phyloP scores from a whole-genome alignment of 2,888 invertebrate genomes.

The Zygothrica quintamaculata region DNA sequence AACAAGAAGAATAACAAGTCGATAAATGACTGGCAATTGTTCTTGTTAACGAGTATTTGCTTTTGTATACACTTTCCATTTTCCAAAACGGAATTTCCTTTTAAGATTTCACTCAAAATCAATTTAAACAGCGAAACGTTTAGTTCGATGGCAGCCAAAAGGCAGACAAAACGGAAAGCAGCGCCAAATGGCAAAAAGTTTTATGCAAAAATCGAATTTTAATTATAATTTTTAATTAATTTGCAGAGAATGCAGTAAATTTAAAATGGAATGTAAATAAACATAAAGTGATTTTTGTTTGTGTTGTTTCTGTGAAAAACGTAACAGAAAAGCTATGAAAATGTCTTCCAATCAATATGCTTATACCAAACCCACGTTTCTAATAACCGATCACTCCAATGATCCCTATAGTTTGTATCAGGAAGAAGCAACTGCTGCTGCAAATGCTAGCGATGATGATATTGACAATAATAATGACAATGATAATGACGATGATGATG shows the following conservation, averaged over 20 bases:
- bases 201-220: too few relatives aligned
- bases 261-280: constrained; percentile 33
- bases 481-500: constrained; percentile 39
- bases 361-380: constrained; percentile 63
- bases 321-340: constrained; percentile 6
- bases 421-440: constrained; percentile 6
- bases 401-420: constrained; percentile 64
- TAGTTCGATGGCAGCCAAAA: not conserved
- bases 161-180: not conserved
- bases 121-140: constrained; percentile 41
- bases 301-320: constrained; percentile 1
- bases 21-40: constrained; percentile 6
- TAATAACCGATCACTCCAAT: constrained; percentile 65
- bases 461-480: constrained; percentile 9
- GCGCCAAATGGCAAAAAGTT: constrained; percentile 4
- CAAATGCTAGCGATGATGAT: not conserved
- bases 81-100: constrained; percentile 57
- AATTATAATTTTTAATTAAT: constrained; percentile 26
- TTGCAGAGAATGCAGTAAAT: constrained; percentile 16
- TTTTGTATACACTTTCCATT: constrained; percentile 57
- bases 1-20: constrained; percentile 6
- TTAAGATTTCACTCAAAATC: constrained; percentile 50
- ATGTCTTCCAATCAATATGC: constrained; percentile 65
- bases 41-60: constrained; percentile 10
- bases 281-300: constrained; percentile 11